These are phyloP conservation scores for Aphis gossypii DNA, from an alignment of 1,140 invertebrate species.

Conservation along the genomic window DNA sequence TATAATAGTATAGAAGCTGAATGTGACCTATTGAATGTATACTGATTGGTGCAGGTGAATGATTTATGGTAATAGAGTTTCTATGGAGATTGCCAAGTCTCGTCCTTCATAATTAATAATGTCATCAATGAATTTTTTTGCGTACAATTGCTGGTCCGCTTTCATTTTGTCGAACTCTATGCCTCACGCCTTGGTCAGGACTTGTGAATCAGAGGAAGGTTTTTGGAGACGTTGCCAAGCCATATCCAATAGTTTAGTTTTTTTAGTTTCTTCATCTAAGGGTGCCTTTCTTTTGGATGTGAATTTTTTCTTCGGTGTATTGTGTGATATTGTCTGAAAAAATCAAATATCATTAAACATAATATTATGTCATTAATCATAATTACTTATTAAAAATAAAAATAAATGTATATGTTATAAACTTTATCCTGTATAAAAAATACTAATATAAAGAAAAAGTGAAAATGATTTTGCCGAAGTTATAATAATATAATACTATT, in stretches of 20 bases:
- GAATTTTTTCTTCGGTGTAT: neutral
- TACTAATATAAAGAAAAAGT: no score
- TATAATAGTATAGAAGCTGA: neutral
- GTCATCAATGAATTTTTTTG: conserved; percentile 31
- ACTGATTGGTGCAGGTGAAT: neutral
- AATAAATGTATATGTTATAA: no score
- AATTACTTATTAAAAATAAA: no score
- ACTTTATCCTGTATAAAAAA: no score
- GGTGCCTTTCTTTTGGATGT: neutral
- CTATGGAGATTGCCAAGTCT: neutral
- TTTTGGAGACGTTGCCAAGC: neutral
- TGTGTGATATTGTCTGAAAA: no score
- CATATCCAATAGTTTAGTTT: neutral
- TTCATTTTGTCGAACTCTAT: neutral
- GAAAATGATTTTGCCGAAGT: no score
- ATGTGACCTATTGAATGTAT: neutral
- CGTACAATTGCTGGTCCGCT: neutral
- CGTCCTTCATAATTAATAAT: neutral
- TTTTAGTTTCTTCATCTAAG: conserved; percentile 12
- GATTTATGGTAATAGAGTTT: neutral
- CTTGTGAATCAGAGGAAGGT: neutral
- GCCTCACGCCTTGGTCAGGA: neutral
- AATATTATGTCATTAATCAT: no score
- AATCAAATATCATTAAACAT: no score
- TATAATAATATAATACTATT: no score